phyloP scores from a whole-genome alignment of 2,888 invertebrate genomes.

The Augochlorella aurata region DNA sequence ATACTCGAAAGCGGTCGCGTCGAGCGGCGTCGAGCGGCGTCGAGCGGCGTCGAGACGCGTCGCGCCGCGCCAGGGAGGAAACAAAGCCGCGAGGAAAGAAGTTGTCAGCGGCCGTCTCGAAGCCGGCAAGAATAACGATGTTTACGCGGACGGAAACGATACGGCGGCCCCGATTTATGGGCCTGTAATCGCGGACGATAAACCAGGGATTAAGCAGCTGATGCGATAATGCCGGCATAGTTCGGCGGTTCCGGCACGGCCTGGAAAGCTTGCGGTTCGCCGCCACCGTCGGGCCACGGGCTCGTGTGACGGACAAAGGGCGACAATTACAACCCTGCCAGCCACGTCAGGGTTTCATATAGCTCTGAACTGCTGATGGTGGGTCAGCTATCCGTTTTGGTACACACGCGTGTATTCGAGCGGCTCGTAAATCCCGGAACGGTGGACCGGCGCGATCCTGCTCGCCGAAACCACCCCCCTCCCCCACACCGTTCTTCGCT shows the following conservation, averaged over 20 bases:
- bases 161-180: not conserved
- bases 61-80: not conserved
- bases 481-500: not conserved
- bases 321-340: slow-evolving; percentile 78
- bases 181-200: slow-evolving; percentile 66
- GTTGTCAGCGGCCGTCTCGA: not conserved
- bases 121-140: too few relatives aligned
- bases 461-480: slow-evolving; percentile 1
- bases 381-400: slow-evolving; percentile 46
- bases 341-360: slow-evolving; percentile 75
- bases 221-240: slow-evolving; percentile 72
- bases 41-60: not conserved
- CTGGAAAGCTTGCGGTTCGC: slow-evolving; percentile 72
- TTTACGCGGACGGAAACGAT: not conserved
- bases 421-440: slow-evolving; percentile 28
- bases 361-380: slow-evolving; percentile 65
- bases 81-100: slow-evolving; percentile 11
- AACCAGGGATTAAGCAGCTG: slow-evolving; percentile 74
- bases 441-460: not conserved
- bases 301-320: slow-evolving; percentile 77
- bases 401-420: slow-evolving; percentile 13
- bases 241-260: slow-evolving; percentile 61
- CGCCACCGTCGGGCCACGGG: slow-evolving; percentile 64
- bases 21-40: not conserved
- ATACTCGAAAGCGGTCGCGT: slow-evolving; percentile 13